A percentile compares a stretch with the other conserved stretches of the same genome.
Evolutionary conservation across 2,797 vertebrate genomes (phyloP).

Genomic region (Varecia variegata): DNA sequence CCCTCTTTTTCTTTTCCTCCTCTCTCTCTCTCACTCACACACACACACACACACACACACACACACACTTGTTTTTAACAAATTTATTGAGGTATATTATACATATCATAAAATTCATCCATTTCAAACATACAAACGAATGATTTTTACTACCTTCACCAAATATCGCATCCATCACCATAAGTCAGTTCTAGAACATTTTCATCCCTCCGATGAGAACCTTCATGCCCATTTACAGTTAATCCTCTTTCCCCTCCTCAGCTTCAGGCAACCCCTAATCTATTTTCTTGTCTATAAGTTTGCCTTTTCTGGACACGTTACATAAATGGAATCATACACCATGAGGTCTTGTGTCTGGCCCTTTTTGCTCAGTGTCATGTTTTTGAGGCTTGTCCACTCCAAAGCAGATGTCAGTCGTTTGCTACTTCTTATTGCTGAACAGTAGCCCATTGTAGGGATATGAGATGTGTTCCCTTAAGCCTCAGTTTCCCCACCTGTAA

Average conservation of each 20-base stretch:
- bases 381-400: not conserved
- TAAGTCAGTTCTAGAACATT: not conserved
- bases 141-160: not conserved
- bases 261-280: not conserved
- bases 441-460: not conserved
- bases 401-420: not conserved
- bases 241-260: not conserved
- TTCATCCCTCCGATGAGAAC: not conserved
- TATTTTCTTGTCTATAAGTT: not conserved
- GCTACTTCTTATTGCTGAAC: not conserved
- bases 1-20: not conserved
- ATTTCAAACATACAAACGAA: not conserved
- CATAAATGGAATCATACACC: not conserved
- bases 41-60: too few relatives aligned
- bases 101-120: not conserved
- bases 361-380: not conserved
- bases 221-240: not conserved
- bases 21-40: too few relatives aligned
- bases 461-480: not conserved
- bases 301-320: not conserved
- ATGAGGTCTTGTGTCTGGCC: not conserved
- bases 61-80: not conserved
- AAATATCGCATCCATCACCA: not conserved
- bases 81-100: not conserved
- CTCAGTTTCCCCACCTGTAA: not conserved